Evolutionary conservation across 2,888 invertebrate species (phyloP), one percentile per base, ranked within the genome.

Genomic region (Mechanitis messenoides): DNA sequence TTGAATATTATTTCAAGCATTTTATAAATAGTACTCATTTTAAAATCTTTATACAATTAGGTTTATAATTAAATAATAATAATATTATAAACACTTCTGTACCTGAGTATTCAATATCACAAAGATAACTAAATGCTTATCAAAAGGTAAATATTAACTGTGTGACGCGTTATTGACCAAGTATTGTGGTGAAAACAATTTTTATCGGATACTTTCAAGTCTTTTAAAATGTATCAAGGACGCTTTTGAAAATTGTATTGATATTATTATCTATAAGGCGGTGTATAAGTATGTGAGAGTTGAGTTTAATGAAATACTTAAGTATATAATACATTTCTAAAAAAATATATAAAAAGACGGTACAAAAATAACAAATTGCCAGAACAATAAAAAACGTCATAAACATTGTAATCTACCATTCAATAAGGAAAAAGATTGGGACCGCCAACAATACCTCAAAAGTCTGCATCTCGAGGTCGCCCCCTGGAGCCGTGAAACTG

Each of bases 81-180:
- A 28, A 7, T 28, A 3, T 9, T 62, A 53, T 7, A 35, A 55
- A 33, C 60, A 67, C 59, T 71, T 68, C 65, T 63, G 33, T 31
- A 6, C 33, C 0, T 59, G 61, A 68, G 65, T 62, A 69, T 74
- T 68, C 71, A 7, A 54, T 58, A 61, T 74, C 74, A 71, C 70
- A 68, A 33, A 58, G 68, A 70, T 71, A 72, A 64, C 56, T 55
- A 60, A 56, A 60, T 67, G 83, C 77, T 84, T 84, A 70, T 71
- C 69, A 69, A 68, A 68, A 74, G 79, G 77, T 75, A 85, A 87
- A 87, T 80, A 82, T 84, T 84, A 76, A 75, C 77, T 61, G 60
- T 71, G 69, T 85, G 86, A 85, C 85, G 84, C 70, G 62, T 63
- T 59, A 69, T 69, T 68, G 70, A 72, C 72, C 71, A 66, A 72